These are phyloP conservation scores for Pogona vitticeps DNA, from an alignment of 2,113 vertebrate genomes.

Conservation along the genomic window DNA sequence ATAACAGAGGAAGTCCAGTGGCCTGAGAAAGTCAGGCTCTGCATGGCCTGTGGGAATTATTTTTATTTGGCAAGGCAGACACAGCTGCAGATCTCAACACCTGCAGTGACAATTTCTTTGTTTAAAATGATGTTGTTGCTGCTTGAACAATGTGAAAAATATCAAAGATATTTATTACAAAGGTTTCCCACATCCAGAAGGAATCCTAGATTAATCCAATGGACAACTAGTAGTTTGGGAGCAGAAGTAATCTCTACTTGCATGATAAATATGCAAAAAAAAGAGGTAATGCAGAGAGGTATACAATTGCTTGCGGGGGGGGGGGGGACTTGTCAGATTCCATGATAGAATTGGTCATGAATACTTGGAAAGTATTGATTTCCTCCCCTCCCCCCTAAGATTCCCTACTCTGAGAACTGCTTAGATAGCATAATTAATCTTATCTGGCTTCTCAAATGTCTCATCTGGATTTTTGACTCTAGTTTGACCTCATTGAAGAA, in stretches of 20 bases:
- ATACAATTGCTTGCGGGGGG: not conserved
- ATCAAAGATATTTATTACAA: constrained; percentile 8
- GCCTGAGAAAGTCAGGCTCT: constrained; percentile 49
- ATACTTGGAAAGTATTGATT: not conserved
- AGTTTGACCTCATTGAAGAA: not conserved
- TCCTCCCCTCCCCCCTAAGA: not conserved
- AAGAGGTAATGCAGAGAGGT: not conserved
- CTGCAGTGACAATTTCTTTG: constrained; percentile 31
- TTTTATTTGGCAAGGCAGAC: constrained; percentile 60
- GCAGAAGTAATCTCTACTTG: not conserved
- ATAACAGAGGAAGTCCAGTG: constrained; percentile 22
- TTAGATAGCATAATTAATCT: not conserved
- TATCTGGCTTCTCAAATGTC: not conserved
- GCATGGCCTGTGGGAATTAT: constrained; percentile 38
- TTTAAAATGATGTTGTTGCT: constrained; percentile 62
- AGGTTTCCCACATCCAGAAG: constrained; percentile 8
- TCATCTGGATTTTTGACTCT: constrained; percentile 1
- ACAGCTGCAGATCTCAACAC: constrained; percentile 36
- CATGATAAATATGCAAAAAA: not conserved
- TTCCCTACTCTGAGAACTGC: not conserved
- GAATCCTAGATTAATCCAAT: not conserved
- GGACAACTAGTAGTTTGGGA: not conserved
- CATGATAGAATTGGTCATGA: not conserved
- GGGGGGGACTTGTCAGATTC: too few species aligned
- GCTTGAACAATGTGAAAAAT: constrained; percentile 37